A percentile compares a stretch with the other conserved stretches of the same genome.
These are phyloP conservation scores for Orientallactaga sibirica DNA, from an alignment of 2,797 vertebrate species.

Conservation along the genomic window DNA sequence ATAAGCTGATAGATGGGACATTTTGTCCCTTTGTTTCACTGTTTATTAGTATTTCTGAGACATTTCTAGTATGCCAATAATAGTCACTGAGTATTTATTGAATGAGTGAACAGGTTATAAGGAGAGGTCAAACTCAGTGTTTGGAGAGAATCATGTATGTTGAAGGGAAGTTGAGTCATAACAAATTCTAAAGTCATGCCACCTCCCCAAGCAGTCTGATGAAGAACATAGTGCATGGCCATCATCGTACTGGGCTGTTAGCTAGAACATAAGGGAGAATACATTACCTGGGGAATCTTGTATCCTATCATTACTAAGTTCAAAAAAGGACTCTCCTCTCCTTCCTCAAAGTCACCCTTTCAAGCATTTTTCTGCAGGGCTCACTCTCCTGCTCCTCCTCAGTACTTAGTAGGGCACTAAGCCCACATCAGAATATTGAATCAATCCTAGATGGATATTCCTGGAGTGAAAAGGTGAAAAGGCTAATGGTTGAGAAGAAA, in stretches of 20 bases:
- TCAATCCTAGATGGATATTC: background rate
- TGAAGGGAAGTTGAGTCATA: background rate
- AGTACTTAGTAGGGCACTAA: background rate
- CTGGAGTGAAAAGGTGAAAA: constrained; percentile 4
- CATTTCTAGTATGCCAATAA: background rate
- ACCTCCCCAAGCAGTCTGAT: background rate
- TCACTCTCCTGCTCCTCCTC: background rate
- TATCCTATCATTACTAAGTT: background rate
- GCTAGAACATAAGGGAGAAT: background rate
- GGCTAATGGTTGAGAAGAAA: background rate
- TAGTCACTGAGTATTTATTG: background rate
- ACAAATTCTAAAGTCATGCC: background rate
- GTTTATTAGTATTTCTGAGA: background rate
- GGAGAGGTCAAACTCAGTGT: background rate
- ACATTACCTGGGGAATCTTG: background rate
- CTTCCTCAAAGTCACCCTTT: background rate
- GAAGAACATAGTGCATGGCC: background rate
- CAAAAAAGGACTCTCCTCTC: background rate
- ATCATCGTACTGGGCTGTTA: background rate
- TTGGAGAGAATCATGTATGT: background rate
- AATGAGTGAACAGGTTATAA: background rate
- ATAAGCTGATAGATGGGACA: background rate
- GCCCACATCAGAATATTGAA: constrained; percentile 39
- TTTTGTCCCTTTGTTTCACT: background rate
- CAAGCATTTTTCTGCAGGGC: background rate